Evolutionary conservation across 1,140 invertebrate genomes (phyloP).

Genomic region (Scylla paramamosain): DNA sequence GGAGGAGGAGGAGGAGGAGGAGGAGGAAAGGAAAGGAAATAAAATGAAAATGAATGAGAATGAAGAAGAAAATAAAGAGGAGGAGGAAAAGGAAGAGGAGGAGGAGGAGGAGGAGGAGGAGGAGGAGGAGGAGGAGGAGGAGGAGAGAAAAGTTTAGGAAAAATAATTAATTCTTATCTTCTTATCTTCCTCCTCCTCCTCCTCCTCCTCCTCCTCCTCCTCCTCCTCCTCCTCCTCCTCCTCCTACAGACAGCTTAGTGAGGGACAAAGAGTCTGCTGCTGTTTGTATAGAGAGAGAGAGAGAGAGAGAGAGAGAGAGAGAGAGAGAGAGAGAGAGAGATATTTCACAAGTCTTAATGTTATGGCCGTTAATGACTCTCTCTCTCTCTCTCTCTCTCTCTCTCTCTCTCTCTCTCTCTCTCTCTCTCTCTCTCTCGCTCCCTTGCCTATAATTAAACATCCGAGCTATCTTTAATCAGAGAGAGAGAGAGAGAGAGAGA

Average conservation of each 20-base stretch:
- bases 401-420: neutral
- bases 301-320: too few species aligned
- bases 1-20: neutral
- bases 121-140: slow-evolving; percentile 16
- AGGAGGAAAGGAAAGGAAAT: neutral
- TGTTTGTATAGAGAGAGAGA: neutral
- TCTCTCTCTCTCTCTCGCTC: too few species aligned
- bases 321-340: neutral
- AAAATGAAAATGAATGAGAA: neutral
- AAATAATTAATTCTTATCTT: neutral
- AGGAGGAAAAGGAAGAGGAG: neutral
- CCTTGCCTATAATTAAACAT: too few species aligned
- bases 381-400: neutral
- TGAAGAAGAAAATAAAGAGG: neutral
- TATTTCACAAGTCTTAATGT: too few species aligned
- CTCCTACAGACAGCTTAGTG: too few species aligned
- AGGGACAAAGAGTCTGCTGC: too few species aligned
- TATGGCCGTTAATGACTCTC: neutral
- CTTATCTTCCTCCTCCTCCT: neutral
- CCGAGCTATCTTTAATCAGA: too few species aligned
- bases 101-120: slow-evolving; percentile 17
- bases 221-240: too few species aligned
- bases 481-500: too few species aligned
- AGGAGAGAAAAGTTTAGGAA: slow-evolving; percentile 8
- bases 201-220: too few species aligned